phyloP scores from a whole-genome alignment of 1,140 invertebrate species.

The Apis florea region DNA sequence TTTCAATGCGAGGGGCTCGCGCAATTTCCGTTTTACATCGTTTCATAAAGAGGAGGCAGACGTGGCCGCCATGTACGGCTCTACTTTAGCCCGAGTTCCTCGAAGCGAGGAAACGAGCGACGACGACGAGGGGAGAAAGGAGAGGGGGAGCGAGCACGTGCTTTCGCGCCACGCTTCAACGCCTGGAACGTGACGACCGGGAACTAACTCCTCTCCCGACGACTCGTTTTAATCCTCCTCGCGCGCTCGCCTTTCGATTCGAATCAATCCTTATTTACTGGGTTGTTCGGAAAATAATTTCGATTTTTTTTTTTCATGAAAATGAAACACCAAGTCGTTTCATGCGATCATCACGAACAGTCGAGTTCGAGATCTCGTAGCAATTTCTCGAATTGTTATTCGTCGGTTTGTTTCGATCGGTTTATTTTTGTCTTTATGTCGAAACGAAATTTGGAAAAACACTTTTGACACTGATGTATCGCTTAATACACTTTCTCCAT shows the following conservation, averaged over 20 bases:
- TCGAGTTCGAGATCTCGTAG: background rate
- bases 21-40: conserved; percentile 7
- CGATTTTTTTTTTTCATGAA: too few relatives aligned
- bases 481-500: too few relatives aligned
- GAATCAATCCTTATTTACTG: background rate
- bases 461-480: too few relatives aligned
- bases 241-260: background rate
- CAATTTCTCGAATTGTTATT: too few relatives aligned
- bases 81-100: conserved; percentile 16
- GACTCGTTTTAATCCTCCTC: background rate
- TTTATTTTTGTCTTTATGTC: too few relatives aligned
- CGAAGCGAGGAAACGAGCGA: background rate
- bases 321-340: background rate
- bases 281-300: too few relatives aligned
- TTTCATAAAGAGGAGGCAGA: background rate
- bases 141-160: too few relatives aligned
- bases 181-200: conserved; percentile 10
- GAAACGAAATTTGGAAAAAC: too few relatives aligned
- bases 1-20: conserved; percentile 2
- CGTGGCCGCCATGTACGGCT: conserved; percentile 14
- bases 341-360: too few relatives aligned
- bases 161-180: conserved; percentile 8
- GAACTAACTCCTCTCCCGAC: background rate
- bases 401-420: too few relatives aligned
- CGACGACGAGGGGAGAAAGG: background rate